Base-by-base conservation (phyloP, 2,113 vertebrate genomes). In the Pelobates fuscus region DNA sequence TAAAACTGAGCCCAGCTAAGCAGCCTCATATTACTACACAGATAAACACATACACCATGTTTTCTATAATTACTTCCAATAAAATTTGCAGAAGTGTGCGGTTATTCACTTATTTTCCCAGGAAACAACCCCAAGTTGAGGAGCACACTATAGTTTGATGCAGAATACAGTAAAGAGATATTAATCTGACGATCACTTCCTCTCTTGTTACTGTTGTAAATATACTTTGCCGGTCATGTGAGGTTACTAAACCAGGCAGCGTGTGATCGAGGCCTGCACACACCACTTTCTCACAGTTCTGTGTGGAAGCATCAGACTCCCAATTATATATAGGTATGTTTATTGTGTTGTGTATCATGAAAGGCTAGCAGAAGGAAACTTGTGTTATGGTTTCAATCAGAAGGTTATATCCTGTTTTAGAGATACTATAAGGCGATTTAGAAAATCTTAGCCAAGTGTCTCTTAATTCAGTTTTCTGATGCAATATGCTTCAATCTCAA, bases 211-310 rank as follows among this genome's bases (percentile, higher is more conserved):
- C 60, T 25, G 27, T 15, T 64, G 27, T 64, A 63, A 26, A 26
- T 74, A 43, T 61, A 65, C 17, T 54, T 44, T 30, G 30, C 23
- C 24, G 6, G 71, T 74, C 62, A 74, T 74, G 62, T 66, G 71
- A 58, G 30, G 15, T 57, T 49, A 23, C 32, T 15, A 27, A 60
- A 15, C 15, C 25, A 2, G 54, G 24, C 7, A 57, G 54, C 14
- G 54, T 57, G 54, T 57, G 18, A 25, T 27, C 18, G 14, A 37
- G 52, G 52, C 14, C 52, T 37, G 66, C 20, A 55, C 24, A 10
- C 46, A 54, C 21, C 18, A 57, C 21, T 27, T 6, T 23, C 15
- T 70, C 21, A 41, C n/a, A 32, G 49, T 49, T 2, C 17, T 49
- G 12, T 18, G 2, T 14, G 5, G 18, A 32, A 5, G 18, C 30